Evolutionary conservation across 2,797 vertebrate genomes (phyloP).

Genomic region (Melanogrammus aeglefinus): DNA sequence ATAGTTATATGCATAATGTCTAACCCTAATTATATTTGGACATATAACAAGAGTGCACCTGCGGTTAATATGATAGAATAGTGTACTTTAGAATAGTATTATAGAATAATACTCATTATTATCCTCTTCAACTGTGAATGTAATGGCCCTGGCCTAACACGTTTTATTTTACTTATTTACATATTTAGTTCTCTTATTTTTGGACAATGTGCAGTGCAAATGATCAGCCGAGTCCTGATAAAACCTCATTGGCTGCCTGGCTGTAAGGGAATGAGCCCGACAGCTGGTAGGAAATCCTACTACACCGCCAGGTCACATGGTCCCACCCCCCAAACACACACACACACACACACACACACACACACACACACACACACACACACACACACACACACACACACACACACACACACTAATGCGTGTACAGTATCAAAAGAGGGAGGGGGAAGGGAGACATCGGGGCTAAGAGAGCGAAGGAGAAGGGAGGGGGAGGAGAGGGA

Average conservation of each 20-base stretch:
- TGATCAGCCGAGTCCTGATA: not conserved
- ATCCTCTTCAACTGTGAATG: not conserved
- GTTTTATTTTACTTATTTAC: not conserved
- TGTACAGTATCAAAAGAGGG: constrained; percentile 55
- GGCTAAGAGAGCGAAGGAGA: constrained; percentile 41
- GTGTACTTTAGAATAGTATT: too few relatives aligned
- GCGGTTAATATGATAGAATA: too few relatives aligned
- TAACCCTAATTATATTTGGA: not conserved
- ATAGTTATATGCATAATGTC: not conserved
- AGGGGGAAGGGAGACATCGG: constrained; percentile 39
- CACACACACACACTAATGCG: constrained; percentile 57
- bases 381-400: constrained; percentile 29
- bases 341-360: constrained; percentile 31
- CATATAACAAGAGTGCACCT: not conserved
- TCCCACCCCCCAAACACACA: constrained; percentile 40
- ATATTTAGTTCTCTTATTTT: not conserved
- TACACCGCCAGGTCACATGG: constrained; percentile 65
- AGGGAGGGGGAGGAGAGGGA: constrained; percentile 27
- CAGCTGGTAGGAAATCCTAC: constrained; percentile 69
- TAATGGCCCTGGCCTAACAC: not conserved
- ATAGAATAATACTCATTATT: not conserved
- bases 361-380: constrained; percentile 34
- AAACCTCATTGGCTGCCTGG: constrained; percentile 21
- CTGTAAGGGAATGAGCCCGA: constrained; percentile 55
- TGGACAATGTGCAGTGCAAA: not conserved